A percentile compares a stretch with the other conserved stretches of the same genome.
Conservation (phyloP, 2,797 vertebrate species). For the Choloepus didactylus region DNA sequence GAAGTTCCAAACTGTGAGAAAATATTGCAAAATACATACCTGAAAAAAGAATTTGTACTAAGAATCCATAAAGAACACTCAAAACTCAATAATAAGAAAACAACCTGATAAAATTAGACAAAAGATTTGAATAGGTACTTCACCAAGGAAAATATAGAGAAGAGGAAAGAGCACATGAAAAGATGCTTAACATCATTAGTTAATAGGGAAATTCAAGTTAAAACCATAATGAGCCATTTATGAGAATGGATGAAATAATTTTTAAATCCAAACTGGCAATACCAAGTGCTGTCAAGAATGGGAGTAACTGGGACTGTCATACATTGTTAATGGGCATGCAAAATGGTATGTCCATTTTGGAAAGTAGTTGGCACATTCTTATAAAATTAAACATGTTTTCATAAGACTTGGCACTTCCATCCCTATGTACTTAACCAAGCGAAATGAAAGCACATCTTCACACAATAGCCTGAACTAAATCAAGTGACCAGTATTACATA, state of each 20-base stretch:
- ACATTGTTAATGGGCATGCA: not conserved
- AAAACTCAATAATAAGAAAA: conserved; percentile 68
- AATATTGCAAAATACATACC: conserved; percentile 67
- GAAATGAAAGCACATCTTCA: conserved; percentile 1
- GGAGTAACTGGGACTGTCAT: not conserved
- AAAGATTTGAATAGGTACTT: conserved; percentile 59
- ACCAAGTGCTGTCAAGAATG: not conserved
- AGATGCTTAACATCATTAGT: not conserved
- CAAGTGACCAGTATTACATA: too few species aligned
- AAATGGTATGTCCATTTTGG: too few species aligned
- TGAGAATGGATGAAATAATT: conserved; percentile 16
- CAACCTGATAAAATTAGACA: conserved; percentile 43
- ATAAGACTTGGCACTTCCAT: conserved; percentile 16
- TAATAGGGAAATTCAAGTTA: conserved; percentile 48
- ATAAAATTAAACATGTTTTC: conserved; percentile 31
- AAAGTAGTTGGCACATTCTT: not conserved
- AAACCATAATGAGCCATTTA: not conserved
- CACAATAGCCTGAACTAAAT: not conserved
- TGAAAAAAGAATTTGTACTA: conserved; percentile 34
- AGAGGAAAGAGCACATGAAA: conserved; percentile 36
- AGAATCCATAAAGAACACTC: conserved; percentile 54
- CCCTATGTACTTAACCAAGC: not conserved
- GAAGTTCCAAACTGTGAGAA: conserved; percentile 13
- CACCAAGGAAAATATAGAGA: not conserved
- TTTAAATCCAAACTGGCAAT: not conserved